phyloP scores from a whole-genome alignment of 2,888 invertebrate genomes.

The Drosophila maculinotata region DNA sequence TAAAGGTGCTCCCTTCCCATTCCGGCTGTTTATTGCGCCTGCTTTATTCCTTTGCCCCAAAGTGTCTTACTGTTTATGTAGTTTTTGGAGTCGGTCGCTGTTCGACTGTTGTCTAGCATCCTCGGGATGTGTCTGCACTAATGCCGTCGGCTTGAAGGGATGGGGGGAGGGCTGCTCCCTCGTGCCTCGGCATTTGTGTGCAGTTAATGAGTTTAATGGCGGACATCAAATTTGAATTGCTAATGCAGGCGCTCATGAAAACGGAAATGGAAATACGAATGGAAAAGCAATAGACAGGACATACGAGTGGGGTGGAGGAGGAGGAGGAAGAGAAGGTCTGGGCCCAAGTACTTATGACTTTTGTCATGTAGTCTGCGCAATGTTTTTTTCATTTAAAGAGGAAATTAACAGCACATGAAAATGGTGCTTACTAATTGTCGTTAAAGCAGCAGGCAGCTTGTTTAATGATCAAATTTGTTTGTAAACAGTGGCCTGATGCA shows the following conservation, averaged over 20 bases:
- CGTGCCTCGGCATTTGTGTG: constrained; percentile 65
- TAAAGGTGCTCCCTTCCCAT: constrained; percentile 29
- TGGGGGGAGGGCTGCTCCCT: not conserved
- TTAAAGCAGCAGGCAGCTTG: not conserved
- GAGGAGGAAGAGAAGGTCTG: not conserved
- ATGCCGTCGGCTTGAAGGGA: not conserved
- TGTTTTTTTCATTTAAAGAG: constrained; percentile 31
- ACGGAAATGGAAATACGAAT: constrained; percentile 72
- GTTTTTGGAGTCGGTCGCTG: constrained; percentile 31
- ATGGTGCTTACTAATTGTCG: constrained; percentile 32
- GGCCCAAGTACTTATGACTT: constrained; percentile 23
- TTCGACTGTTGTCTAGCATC: constrained; percentile 18
- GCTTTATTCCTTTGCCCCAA: constrained; percentile 2
- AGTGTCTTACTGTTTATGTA: constrained; percentile 33
- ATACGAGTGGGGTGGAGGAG: not conserved
- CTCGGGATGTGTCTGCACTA: constrained; percentile 25
- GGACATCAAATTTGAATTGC: constrained; percentile 79
- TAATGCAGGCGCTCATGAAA: constrained; percentile 68
- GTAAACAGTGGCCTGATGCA: too few relatives aligned
- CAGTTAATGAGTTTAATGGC: constrained; percentile 81
- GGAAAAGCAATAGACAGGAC: constrained; percentile 41
- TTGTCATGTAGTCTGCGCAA: constrained; percentile 36
- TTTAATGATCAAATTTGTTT: not conserved
- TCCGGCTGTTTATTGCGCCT: constrained; percentile 29
- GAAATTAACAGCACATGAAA: constrained; percentile 51